phyloP scores from a whole-genome alignment of 1,140 invertebrate genomes.

The Brachionus angularis region DNA sequence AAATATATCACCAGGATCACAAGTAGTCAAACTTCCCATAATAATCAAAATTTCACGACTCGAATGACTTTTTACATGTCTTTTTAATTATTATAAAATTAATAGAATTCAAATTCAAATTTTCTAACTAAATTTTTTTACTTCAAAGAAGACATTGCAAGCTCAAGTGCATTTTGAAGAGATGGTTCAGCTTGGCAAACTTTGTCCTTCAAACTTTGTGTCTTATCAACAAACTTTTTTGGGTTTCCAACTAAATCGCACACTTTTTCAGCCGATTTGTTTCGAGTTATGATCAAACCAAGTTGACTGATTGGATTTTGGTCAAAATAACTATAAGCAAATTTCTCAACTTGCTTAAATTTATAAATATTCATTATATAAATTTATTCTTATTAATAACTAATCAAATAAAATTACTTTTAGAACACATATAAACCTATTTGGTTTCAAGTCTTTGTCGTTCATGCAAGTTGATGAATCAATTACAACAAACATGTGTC shows the following conservation, averaged over 20 bases:
- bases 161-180: slow-evolving; percentile 84
- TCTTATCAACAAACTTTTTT: slow-evolving; percentile 54
- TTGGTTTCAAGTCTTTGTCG: slow-evolving; percentile 89
- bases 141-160: slow-evolving; percentile 76
- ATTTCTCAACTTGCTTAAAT: slow-evolving; percentile 78
- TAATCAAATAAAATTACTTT: slow-evolving; percentile 69
- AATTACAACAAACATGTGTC: slow-evolving; percentile 83
- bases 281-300: slow-evolving; percentile 81
- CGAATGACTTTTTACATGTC: slow-evolving; percentile 82
- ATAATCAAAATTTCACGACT: slow-evolving; percentile 81
- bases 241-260: slow-evolving; percentile 72
- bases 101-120: not conserved
- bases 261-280: slow-evolving; percentile 87
- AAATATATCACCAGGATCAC: slow-evolving; percentile 88
- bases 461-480: slow-evolving; percentile 90
- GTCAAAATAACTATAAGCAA: slow-evolving; percentile 94
- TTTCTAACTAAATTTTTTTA: slow-evolving; percentile 46
- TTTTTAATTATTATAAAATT: slow-evolving; percentile 46
- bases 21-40: slow-evolving; percentile 87
- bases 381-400: not conserved
- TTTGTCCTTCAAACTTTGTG: slow-evolving; percentile 54
- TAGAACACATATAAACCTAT: slow-evolving; percentile 77
- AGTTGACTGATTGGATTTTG: slow-evolving; percentile 97
- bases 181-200: slow-evolving; percentile 79
- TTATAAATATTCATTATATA: slow-evolving; percentile 46